Base-by-base conservation (phyloP, 1,140 invertebrate genomes). In the Drosophila chauvacae region DNA sequence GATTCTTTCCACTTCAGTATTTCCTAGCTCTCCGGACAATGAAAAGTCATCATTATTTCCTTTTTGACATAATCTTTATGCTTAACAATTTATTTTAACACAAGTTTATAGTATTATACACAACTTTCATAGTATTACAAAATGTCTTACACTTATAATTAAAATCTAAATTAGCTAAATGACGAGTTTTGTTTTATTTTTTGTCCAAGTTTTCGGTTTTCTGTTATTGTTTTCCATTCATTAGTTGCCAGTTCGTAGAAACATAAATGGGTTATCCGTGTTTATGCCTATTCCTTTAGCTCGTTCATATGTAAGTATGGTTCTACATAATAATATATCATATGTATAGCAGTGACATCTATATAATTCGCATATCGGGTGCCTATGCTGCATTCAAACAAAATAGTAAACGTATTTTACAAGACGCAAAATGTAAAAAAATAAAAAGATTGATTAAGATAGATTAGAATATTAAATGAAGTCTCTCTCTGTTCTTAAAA, bases 61-160 rank as follows among this genome's bases (percentile, higher is more conserved):
- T 20, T 66, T 75, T 70, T 48, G 42, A 26, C 77, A 65, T 51
- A 62, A 69, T 73, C 35, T 44, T 77, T 84, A 80, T 62, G 59
- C 80, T 78, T 87, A 87, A 87, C 84, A 87, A 78, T 87, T 87
- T 87, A 87, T 87, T 87, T 88, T 87, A 90, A 88, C 84, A 87
- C 79, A 84, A 84, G 66, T 71, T 90, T 88, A 79, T 81, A 86
- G 62, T 87, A 81, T 75, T 84, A 79, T 86, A 71, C 81, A 88
- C 76, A 87, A 77, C 63, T 87, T 77, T 88, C 70, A 78, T 80
- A 35, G 65, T 75, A 65, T 88, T 88, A 88, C 81, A 88, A 90
- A 88, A 64, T 78, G 64, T 26, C 81, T 88, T 88, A 88, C 62
- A 23, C 63, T 50, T 55, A 66, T 58, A 81, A 69, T 88, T 85